Evolutionary conservation across 2,113 vertebrate genomes (phyloP).

Genomic region (Prolemur simus): DNA sequence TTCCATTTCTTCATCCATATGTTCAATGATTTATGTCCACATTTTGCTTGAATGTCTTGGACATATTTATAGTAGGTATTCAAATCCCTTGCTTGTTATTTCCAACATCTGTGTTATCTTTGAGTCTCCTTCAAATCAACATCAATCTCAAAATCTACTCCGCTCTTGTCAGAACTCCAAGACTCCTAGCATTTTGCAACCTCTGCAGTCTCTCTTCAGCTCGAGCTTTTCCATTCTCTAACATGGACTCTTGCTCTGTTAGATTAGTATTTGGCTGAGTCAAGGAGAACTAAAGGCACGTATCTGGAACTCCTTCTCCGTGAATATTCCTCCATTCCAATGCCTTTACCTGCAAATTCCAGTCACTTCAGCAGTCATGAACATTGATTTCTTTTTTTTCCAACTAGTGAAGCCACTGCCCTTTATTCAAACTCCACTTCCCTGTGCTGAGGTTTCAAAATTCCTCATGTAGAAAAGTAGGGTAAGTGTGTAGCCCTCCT

Average conservation of each 20-base stretch:
- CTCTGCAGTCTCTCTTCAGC: neutral
- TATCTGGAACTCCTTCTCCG: neutral
- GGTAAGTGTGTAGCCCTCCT: neutral
- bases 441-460: neutral
- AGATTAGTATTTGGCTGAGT: neutral
- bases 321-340: neutral
- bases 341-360: neutral
- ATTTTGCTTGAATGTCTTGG: neutral
- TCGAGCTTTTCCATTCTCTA: neutral
- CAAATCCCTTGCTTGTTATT: neutral
- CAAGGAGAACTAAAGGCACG: neutral
- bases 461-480: neutral
- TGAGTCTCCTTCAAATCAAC: neutral
- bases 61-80: neutral
- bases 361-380: neutral
- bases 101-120: neutral
- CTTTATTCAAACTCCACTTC: neutral
- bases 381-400: neutral
- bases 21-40: neutral
- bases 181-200: neutral
- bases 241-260: neutral
- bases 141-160: neutral
- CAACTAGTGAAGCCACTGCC: neutral
- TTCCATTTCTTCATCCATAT: neutral
- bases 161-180: neutral